Percentiles rank a stretch among this genome's conserved stretches.
Conservation (phyloP, 2,113 vertebrate species). For the Odontesthes bonariensis region DNA sequence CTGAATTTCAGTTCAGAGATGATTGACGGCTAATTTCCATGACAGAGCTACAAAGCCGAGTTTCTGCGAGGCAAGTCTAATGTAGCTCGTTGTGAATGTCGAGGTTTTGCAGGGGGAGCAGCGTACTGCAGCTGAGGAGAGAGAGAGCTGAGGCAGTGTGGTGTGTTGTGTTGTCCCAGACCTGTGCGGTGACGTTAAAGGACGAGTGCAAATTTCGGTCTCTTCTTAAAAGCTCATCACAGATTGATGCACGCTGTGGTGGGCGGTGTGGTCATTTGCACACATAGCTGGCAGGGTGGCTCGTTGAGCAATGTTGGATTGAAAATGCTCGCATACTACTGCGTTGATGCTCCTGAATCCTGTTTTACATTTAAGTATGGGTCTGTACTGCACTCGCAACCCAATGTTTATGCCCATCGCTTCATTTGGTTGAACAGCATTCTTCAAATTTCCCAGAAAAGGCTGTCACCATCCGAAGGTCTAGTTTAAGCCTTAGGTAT, state of each 20-base stretch:
- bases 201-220: not conserved
- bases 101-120: not conserved
- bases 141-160: not conserved
- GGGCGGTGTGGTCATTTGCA: constrained; percentile 1
- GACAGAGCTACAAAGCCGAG: not conserved
- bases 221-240: not conserved
- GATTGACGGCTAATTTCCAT: constrained; percentile 9
- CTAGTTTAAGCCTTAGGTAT: too few species aligned
- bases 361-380: too few species aligned
- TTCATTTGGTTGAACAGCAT: too few species aligned
- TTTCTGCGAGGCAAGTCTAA: constrained; percentile 1
- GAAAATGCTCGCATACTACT: not conserved
- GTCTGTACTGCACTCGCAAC: too few species aligned
- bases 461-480: too few species aligned
- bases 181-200: not conserved
- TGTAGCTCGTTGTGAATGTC: not conserved
- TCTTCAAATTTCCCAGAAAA: too few species aligned
- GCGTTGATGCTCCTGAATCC: not conserved
- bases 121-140: not conserved
- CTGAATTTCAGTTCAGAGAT: not conserved
- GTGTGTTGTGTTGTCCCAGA: constrained; percentile 2
- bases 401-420: too few species aligned
- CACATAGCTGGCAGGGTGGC: not conserved
- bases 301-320: constrained; percentile 1
- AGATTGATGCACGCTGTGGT: not conserved